Evolutionary conservation across 2,113 vertebrate species (phyloP), one percentile per base, ranked within the genome.

Genomic region (Triplophysa dalaica): DNA sequence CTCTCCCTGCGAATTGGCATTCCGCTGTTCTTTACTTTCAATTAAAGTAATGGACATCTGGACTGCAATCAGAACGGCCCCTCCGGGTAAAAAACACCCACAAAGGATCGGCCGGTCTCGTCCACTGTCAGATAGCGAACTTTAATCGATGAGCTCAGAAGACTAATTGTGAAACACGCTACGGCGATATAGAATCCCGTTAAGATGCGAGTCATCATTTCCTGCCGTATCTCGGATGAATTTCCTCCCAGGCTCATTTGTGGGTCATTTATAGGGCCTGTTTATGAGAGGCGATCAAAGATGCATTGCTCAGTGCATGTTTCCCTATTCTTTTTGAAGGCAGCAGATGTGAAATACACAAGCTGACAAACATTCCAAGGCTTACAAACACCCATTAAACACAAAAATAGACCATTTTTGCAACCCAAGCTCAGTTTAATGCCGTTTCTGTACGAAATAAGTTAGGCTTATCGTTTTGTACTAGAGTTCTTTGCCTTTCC

Each of bases 1-100:
- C 66, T 29, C 24, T 58, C 61, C 33, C 64, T 16, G 63, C 60
- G 75, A 78, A n/a, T 79, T 78, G 75, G 33, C 75, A 75, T 70
- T 63, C 83, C 75, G 79, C 79, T 70, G 58, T 72, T 81, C 70
- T 79, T 75, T 84, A 74, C 52, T 81, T 78, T 84, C 70, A 78
- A 84, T 84, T 84, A 84, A 75, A 62, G 75, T 84, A 84, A 84
- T 84, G 83, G 83, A 84, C 83, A 84, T 84, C 83, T 84, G 83
- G 75, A 81, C 33, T 16, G 75, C 75, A 75, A 75, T 79, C 79
- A 41, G 56, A n/a, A 22, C 56, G 19, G n/a, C 29, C 5, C 60
- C 79, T 82, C 81, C 17, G 67, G 64, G 77, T 77, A 65, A 75
- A 63, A 72, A 68, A 82, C 81, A 74, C 75, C 77, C 81, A 85